Conservation (phyloP, 2,888 invertebrate species). For the Cosmopolites sordidus region DNA sequence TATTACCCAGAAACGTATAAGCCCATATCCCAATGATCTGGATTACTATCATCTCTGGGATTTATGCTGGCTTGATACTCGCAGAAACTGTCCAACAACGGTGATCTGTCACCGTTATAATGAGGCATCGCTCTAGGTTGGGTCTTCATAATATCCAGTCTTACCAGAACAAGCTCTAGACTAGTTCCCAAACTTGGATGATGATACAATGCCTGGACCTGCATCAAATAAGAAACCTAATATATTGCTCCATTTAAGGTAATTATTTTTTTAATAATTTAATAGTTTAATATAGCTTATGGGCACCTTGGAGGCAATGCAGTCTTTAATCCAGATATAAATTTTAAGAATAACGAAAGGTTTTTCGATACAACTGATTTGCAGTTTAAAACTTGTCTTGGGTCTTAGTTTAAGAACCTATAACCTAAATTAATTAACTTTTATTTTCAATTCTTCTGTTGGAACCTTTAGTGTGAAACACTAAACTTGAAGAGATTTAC, state of each 20-base stretch:
- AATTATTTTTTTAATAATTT: background rate
- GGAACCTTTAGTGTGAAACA: no score
- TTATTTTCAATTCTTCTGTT: no score
- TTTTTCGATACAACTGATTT: no score
- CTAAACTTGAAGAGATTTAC: no score
- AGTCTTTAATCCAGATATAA: no score
- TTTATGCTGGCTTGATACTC: constrained; percentile 64
- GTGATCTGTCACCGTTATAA: constrained; percentile 62
- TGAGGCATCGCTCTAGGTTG: constrained; percentile 62
- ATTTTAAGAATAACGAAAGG: no score
- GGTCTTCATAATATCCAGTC: constrained; percentile 63
- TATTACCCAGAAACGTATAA: constrained; percentile 68
- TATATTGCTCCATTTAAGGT: background rate
- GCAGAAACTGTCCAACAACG: constrained; percentile 71
- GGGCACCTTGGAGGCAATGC: no score
- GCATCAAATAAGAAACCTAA: background rate
- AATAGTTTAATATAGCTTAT: background rate
- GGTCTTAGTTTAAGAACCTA: no score
- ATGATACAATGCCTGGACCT: constrained; percentile 77
- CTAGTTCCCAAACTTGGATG: constrained; percentile 65
- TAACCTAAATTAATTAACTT: no score
- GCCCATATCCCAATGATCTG: constrained; percentile 77
- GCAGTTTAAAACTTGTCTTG: no score
- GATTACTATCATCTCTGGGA: constrained; percentile 61
- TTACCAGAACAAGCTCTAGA: constrained; percentile 65